phyloP scores from a whole-genome alignment of 2,888 invertebrate genomes.

The Rambutsinella grinnellia region DNA sequence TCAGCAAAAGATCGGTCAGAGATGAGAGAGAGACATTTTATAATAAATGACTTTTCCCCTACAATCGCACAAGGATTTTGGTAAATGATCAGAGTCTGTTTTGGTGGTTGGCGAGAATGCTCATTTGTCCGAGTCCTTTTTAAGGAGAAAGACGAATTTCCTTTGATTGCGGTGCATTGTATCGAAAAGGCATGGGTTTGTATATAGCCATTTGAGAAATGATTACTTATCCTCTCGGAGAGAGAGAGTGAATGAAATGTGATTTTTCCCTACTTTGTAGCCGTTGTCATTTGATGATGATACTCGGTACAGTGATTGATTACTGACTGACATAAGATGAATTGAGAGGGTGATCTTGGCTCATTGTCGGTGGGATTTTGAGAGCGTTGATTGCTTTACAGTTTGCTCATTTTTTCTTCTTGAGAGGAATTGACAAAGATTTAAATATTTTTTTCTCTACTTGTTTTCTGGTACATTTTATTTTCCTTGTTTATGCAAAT shows the following conservation, averaged over 20 bases:
- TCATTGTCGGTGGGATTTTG: constrained; percentile 1
- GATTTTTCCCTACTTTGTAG: background rate
- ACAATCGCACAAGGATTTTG: constrained; percentile 26
- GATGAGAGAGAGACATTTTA: background rate
- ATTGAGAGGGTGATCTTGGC: constrained; percentile 12
- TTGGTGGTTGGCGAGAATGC: background rate
- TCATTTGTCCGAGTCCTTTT: constrained; percentile 35
- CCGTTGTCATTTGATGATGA: background rate
- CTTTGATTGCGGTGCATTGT: constrained; percentile 25
- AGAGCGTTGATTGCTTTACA: background rate
- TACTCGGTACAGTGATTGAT: constrained; percentile 29
- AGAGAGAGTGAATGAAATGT: background rate
- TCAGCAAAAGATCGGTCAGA: background rate
- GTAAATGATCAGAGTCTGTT: constrained; percentile 14
- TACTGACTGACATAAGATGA: constrained; percentile 27
- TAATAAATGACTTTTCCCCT: constrained; percentile 51
- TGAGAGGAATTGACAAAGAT: constrained; percentile 32
- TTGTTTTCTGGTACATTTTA: too few species aligned
- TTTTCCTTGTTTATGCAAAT: background rate
- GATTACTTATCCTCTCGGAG: too few species aligned
- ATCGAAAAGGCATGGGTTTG: too few species aligned
- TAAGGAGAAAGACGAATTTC: constrained; percentile 50
- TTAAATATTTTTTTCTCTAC: constrained; percentile 25
- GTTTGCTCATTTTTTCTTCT: background rate
- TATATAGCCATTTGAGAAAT: too few species aligned